A percentile compares a stretch with the other conserved stretches of the same genome.
Conservation (phyloP, 2,113 vertebrate species). For the Bostrychus sinensis region DNA sequence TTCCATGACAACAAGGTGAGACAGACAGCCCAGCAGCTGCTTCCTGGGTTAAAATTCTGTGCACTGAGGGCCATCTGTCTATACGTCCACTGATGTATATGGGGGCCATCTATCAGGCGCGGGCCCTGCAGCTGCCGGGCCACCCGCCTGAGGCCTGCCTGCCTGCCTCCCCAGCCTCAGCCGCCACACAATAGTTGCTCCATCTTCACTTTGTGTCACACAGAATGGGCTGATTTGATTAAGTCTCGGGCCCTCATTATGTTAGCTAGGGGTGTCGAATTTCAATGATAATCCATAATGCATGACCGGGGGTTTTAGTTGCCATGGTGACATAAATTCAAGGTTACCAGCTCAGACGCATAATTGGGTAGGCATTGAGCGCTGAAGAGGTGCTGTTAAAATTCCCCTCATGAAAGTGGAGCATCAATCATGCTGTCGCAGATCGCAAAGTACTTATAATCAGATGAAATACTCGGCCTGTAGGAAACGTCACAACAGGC, state of each 20-base stretch:
- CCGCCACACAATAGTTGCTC: conserved; percentile 94
- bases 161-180: conserved; percentile 72
- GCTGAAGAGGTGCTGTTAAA: conserved; percentile 98
- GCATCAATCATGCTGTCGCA: conserved; percentile 97
- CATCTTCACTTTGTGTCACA: conserved; percentile 98
- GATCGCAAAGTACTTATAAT: conserved; percentile 94
- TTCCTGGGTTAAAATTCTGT: conserved; percentile 92
- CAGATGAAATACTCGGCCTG: conserved; percentile 90
- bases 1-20: conserved; percentile 99
- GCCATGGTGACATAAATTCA: conserved; percentile 99
- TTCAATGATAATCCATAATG: conserved; percentile 99
- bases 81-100: conserved; percentile 93
- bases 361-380: conserved; percentile 99
- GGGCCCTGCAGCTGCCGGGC: conserved; percentile 90
- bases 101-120: conserved; percentile 96
- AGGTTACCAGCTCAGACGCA: conserved; percentile 99
- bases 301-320: conserved; percentile 99
- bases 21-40: conserved; percentile 92
- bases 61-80: conserved; percentile 99
- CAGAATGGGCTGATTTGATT: conserved; percentile 99
- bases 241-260: conserved; percentile 99
- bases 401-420: conserved; percentile 98
- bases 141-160: conserved; percentile 75
- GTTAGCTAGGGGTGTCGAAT: conserved; percentile 99
- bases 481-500: conserved; percentile 85